A percentile compares a stretch with the other conserved stretches of the same genome.
Evolutionary conservation across 2,113 vertebrate species (phyloP).

Genomic region (Perca schrenkii): DNA sequence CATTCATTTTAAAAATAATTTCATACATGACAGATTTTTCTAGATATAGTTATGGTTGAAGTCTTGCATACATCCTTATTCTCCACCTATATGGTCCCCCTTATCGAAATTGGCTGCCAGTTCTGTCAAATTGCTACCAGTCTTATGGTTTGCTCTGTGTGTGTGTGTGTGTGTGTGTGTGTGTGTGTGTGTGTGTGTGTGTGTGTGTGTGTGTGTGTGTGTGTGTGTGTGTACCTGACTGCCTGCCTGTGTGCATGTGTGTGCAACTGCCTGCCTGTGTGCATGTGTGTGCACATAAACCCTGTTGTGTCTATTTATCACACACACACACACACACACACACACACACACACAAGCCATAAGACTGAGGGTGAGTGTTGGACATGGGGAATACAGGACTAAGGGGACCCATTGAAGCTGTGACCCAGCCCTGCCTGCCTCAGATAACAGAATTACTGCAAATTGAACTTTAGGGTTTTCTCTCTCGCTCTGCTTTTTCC

Average conservation of each 20-base stretch:
- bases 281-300: too few relatives aligned
- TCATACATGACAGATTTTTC: not conserved
- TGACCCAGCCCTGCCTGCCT: slow-evolving; percentile 64
- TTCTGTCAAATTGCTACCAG: slow-evolving; percentile 44
- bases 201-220: too few relatives aligned
- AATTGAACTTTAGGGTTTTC: slow-evolving; percentile 79
- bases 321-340: not conserved
- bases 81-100: slow-evolving; percentile 18
- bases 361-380: slow-evolving; percentile 45
- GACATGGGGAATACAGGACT: slow-evolving; percentile 43
- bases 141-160: not conserved
- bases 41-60: slow-evolving; percentile 25
- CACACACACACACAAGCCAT: not conserved
- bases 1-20: not conserved
- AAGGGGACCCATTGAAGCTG: slow-evolving; percentile 54
- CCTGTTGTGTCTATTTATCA: too few relatives aligned
- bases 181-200: too few relatives aligned
- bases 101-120: slow-evolving; percentile 57
- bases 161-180: too few relatives aligned
- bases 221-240: too few relatives aligned
- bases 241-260: too few relatives aligned
- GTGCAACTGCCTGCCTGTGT: too few relatives aligned
- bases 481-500: slow-evolving; percentile 47
- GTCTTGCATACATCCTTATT: slow-evolving; percentile 11
- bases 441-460: slow-evolving; percentile 86